Evolutionary conservation across 2,113 vertebrate species (phyloP).

Genomic region (Menura novaehollandiae): DNA sequence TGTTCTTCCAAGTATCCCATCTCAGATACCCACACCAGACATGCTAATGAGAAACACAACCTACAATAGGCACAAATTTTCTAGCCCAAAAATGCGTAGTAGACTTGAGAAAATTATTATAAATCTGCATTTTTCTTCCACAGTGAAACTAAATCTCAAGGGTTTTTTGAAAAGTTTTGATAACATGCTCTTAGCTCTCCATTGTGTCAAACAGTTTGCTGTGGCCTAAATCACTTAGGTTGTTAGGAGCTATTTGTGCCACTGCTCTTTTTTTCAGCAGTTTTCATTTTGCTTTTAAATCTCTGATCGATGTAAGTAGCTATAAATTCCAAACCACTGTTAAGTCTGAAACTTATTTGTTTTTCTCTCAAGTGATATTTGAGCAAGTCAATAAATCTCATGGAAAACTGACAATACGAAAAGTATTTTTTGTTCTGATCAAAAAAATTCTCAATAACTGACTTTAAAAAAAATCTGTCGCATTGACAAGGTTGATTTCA

Average conservation of each 20-base stretch:
- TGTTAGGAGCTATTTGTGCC: neutral
- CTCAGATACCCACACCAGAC: neutral
- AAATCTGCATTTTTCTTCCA: neutral
- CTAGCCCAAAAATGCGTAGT: neutral
- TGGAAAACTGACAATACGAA: neutral
- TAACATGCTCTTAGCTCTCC: neutral
- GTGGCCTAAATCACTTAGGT: neutral
- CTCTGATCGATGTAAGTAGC: neutral
- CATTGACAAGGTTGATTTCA: neutral
- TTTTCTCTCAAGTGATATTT: neutral
- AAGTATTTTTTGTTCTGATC: neutral
- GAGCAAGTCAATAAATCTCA: neutral
- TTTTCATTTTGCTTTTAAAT: neutral
- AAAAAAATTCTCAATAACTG: neutral
- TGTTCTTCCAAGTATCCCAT: neutral
- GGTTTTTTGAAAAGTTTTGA: neutral
- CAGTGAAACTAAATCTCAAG: neutral
- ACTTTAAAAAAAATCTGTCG: neutral
- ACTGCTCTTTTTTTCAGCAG: neutral
- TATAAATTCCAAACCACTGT: neutral
- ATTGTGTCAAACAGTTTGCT: neutral
- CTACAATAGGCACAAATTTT: neutral
- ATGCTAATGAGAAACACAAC: neutral
- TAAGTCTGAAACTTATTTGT: neutral
- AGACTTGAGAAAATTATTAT: neutral